phyloP scores from a whole-genome alignment of 2,797 vertebrate genomes.

The Microctenopoma lineatum region DNA sequence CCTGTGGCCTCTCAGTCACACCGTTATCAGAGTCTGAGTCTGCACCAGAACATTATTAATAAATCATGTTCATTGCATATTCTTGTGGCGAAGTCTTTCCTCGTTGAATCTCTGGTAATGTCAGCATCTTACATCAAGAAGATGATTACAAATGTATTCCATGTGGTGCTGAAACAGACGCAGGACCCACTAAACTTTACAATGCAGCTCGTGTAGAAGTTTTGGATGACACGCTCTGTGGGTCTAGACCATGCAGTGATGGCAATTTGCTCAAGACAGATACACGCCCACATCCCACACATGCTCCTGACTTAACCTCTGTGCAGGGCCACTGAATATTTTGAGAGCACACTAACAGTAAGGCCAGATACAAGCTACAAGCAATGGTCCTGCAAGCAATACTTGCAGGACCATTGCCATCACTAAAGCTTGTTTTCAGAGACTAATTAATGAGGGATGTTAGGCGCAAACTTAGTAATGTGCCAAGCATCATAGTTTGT shows the following conservation, averaged over 20 bases:
- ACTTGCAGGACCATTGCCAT: constrained; percentile 36
- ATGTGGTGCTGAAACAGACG: constrained; percentile 6
- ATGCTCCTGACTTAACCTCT: constrained; percentile 26
- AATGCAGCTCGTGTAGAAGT: neutral
- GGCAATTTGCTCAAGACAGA: constrained; percentile 17
- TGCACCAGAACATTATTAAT: too few relatives aligned
- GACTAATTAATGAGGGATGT: constrained; percentile 52
- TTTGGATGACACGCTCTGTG: neutral
- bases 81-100: neutral
- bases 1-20: too few relatives aligned
- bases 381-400: neutral
- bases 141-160: neutral
- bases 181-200: neutral
- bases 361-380: constrained; percentile 16
- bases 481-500: constrained; percentile 51
- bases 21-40: too few relatives aligned
- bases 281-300: constrained; percentile 21
- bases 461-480: constrained; percentile 47
- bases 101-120: neutral
- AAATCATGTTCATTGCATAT: neutral
- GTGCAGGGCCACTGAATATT: constrained; percentile 20
- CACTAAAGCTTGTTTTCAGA: constrained; percentile 43
- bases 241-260: neutral
- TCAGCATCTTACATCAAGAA: neutral
- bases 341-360: constrained; percentile 17